phyloP scores from a whole-genome alignment of 2,888 invertebrate species.

The Rugalucina vietnamica region DNA sequence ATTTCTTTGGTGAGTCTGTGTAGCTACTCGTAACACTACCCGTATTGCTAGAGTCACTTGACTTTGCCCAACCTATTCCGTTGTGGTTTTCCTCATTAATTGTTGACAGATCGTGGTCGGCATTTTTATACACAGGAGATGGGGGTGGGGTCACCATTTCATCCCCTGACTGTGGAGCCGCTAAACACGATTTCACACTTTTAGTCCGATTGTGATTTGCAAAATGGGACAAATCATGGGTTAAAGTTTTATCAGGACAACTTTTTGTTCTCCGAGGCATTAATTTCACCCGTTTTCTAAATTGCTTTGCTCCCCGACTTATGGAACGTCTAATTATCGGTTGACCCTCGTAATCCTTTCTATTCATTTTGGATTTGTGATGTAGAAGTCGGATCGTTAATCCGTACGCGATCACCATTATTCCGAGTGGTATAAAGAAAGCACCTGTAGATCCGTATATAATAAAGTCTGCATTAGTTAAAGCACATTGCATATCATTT shows the following conservation, averaged over 20 bases:
- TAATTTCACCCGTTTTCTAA: slow-evolving; percentile 63
- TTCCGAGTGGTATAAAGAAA: slow-evolving; percentile 97
- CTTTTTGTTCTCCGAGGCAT: slow-evolving; percentile 56
- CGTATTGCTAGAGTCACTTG: slow-evolving; percentile 37
- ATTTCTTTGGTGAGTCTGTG: slow-evolving; percentile 65
- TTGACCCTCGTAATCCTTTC: slow-evolving; percentile 61
- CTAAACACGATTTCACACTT: slow-evolving; percentile 32
- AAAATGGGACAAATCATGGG: slow-evolving; percentile 30
- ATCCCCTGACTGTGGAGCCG: slow-evolving; percentile 16
- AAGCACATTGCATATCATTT: slow-evolving; percentile 87
- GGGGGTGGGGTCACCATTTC: slow-evolving; percentile 51
- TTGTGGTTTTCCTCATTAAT: slow-evolving; percentile 53
- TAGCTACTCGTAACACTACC: slow-evolving; percentile 49
- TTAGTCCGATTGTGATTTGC: slow-evolving; percentile 12
- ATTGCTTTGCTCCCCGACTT: slow-evolving; percentile 63
- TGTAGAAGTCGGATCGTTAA: slow-evolving; percentile 95
- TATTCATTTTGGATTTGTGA: slow-evolving; percentile 86
- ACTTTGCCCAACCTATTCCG: slow-evolving; percentile 29
- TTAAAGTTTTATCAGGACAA: slow-evolving; percentile 52
- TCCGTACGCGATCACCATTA: slow-evolving; percentile 98
- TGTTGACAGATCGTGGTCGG: slow-evolving; percentile 39
- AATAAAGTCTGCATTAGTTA: slow-evolving; percentile 85
- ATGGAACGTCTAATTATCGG: slow-evolving; percentile 78
- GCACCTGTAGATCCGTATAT: slow-evolving; percentile 97
- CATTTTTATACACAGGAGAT: slow-evolving; percentile 45